Percentiles rank a stretch among this genome's conserved stretches.
These are phyloP conservation scores for Nasonia oneida DNA, from an alignment of 2,888 invertebrate genomes.

Conservation along the genomic window DNA sequence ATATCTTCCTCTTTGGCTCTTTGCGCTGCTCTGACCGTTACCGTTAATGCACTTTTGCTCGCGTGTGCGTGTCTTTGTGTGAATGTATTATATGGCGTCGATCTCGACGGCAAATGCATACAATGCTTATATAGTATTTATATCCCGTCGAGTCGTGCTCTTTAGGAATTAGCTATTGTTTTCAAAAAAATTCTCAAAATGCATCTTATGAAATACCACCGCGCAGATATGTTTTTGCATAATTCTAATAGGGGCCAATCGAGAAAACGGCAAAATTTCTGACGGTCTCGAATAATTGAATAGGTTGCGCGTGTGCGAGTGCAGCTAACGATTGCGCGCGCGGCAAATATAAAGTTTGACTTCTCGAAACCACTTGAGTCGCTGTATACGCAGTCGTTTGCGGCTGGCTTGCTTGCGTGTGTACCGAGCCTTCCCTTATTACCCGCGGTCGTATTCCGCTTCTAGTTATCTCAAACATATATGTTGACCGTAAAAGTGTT, in stretches of 20 bases:
- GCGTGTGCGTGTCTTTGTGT: background rate
- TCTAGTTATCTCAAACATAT: constrained; percentile 15
- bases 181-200: background rate
- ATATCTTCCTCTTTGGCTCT: constrained; percentile 33
- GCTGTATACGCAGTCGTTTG: constrained; percentile 13
- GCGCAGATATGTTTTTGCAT: background rate
- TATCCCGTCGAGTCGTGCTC: background rate
- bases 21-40: constrained; percentile 35
- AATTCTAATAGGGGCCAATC: background rate
- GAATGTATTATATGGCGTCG: constrained; percentile 26
- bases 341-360: constrained; percentile 3
- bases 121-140: background rate
- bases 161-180: background rate
- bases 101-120: background rate
- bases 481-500: constrained; percentile 29
- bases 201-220: background rate
- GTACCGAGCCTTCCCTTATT: constrained; percentile 27
- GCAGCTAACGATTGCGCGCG: background rate
- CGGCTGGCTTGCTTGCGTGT: background rate
- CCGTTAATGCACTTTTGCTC: constrained; percentile 48
- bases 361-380: constrained; percentile 27
- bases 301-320: background rate
- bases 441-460: constrained; percentile 19
- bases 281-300: constrained; percentile 22
- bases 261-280: background rate